Evolutionary conservation across 2,888 invertebrate species (phyloP).

Genomic region (Patella caerulea): DNA sequence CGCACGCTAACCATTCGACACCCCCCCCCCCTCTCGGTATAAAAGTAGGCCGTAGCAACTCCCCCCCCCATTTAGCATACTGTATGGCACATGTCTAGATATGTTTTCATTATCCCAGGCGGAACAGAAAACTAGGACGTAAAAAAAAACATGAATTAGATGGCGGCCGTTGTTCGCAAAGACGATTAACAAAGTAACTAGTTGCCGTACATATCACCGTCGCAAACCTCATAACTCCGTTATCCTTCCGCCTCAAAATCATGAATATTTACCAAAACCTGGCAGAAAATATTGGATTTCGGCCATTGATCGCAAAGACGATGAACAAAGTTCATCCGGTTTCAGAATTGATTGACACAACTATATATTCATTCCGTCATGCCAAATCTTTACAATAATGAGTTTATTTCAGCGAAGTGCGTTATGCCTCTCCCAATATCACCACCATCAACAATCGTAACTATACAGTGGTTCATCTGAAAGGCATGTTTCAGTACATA

Average conservation of each 20-base stretch:
- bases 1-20: too few relatives aligned
- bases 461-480: slow-evolving; percentile 58
- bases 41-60: too few relatives aligned
- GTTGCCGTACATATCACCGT: too few relatives aligned
- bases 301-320: neutral
- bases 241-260: too few relatives aligned
- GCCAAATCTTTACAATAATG: neutral
- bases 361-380: neutral
- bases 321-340: neutral
- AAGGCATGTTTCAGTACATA: slow-evolving; percentile 58
- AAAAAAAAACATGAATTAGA: neutral
- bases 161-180: neutral
- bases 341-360: neutral
- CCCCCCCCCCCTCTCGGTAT: too few relatives aligned
- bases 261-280: too few relatives aligned
- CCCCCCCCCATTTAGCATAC: too few relatives aligned
- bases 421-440: slow-evolving; percentile 53
- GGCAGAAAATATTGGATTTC: neutral
- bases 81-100: too few relatives aligned
- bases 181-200: too few relatives aligned
- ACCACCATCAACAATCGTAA: slow-evolving; percentile 46
- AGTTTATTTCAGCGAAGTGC: slow-evolving; percentile 47
- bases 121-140: too few relatives aligned
- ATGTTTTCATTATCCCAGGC: too few relatives aligned
- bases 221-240: too few relatives aligned